Percentiles rank a stretch among this genome's conserved stretches.
phyloP scores from a whole-genome alignment of 1,140 invertebrate species.

The Bombyx mori region DNA sequence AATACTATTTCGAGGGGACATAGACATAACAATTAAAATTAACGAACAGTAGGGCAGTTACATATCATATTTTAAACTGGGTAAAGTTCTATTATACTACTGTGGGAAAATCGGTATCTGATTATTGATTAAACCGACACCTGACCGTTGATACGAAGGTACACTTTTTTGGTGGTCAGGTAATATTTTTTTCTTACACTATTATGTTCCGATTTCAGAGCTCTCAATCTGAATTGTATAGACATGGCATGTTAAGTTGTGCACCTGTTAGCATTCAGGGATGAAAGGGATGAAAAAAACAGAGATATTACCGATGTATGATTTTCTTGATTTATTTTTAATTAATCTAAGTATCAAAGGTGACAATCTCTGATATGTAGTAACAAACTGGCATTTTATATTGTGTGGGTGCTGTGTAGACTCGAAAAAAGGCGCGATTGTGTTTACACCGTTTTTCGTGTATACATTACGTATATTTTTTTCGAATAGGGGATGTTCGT shows the following conservation, averaged over 20 bases:
- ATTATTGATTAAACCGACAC: slow-evolving; percentile 34
- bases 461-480: background rate
- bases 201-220: background rate
- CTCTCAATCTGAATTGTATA: background rate
- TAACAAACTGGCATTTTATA: background rate
- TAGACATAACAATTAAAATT: background rate
- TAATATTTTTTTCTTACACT: slow-evolving; percentile 27
- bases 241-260: background rate
- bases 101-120: slow-evolving; percentile 37
- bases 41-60: background rate
- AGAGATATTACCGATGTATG: slow-evolving; percentile 3
- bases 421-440: too few relatives aligned
- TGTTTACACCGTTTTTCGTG: background rate
- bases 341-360: background rate
- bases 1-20: too few relatives aligned
- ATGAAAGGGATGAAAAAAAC: slow-evolving; percentile 16
- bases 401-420: too few relatives aligned
- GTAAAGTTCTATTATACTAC: background rate
- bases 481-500: slow-evolving; percentile 1
- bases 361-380: background rate
- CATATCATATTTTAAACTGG: background rate
- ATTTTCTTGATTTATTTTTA: background rate
- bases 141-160: slow-evolving; percentile 25
- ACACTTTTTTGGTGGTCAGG: slow-evolving; percentile 33
- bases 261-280: slow-evolving; percentile 17